Evolutionary conservation across 1,140 invertebrate species (phyloP).

Genomic region (Drosophila littoralis): DNA sequence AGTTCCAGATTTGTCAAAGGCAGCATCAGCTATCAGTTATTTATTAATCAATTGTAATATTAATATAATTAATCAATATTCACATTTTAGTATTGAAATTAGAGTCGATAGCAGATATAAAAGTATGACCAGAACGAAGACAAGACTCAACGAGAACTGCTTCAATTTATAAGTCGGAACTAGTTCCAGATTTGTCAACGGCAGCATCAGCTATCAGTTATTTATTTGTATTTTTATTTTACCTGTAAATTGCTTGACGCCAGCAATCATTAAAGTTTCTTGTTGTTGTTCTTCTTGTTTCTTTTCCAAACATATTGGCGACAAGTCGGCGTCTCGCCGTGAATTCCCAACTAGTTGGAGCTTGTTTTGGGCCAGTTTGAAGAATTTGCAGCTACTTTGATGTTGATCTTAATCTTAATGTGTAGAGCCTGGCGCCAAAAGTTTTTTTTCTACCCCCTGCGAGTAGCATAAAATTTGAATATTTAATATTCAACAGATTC

Average conservation of each 20-base stretch:
- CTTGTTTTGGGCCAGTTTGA: conserved; percentile 51
- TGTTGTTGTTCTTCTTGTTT: conserved; percentile 16
- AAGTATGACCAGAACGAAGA: no score
- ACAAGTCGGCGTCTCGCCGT: conserved; percentile 19
- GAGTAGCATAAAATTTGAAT: conserved; percentile 67
- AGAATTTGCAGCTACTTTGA: conserved; percentile 63
- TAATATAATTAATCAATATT: no score
- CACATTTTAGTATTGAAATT: no score
- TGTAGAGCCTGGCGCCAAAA: conserved; percentile 73
- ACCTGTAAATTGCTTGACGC: conserved; percentile 77
- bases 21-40: no score
- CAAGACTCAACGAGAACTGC: neutral
- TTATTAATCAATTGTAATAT: no score
- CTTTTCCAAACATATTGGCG: conserved; percentile 31
- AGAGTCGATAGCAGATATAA: no score
- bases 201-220: conserved; percentile 47
- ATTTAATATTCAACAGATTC: conserved; percentile 55
- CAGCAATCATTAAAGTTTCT: conserved; percentile 62
- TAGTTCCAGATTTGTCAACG: conserved; percentile 63
- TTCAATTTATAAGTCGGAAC: conserved; percentile 21
- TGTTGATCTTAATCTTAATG: conserved; percentile 81
- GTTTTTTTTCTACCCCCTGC: conserved; percentile 38
- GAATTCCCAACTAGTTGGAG: conserved; percentile 37
- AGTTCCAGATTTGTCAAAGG: no score
- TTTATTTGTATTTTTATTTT: conserved; percentile 71